Conservation (phyloP, 2,888 invertebrate species). For the Tupiocoris notatus region DNA sequence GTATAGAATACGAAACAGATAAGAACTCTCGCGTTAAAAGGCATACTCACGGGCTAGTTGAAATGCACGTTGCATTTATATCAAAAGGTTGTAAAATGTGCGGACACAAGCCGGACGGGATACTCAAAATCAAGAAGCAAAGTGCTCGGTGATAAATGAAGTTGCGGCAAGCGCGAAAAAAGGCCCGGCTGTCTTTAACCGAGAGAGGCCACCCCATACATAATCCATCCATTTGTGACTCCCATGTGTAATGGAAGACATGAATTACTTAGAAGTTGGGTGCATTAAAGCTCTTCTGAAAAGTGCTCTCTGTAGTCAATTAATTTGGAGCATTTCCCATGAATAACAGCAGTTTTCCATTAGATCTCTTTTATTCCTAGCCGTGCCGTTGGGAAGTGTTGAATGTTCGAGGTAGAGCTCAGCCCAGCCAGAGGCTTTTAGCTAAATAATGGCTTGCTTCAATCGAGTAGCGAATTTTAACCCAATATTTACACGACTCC, state of each 20-base stretch:
- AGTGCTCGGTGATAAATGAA: constrained; percentile 40
- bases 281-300: constrained; percentile 41
- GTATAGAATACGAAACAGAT: not conserved
- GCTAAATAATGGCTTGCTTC: constrained; percentile 37
- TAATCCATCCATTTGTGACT: constrained; percentile 42
- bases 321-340: constrained; percentile 41
- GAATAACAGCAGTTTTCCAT: constrained; percentile 42
- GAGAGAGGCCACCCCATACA: constrained; percentile 25
- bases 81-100: constrained; percentile 2
- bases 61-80: not conserved
- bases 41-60: not conserved
- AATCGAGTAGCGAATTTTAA: constrained; percentile 25
- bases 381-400: not conserved
- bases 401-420: not conserved
- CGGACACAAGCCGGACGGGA: not conserved
- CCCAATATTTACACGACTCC: constrained; percentile 22
- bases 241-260: constrained; percentile 42
- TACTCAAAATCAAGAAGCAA: constrained; percentile 33
- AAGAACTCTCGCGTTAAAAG: not conserved
- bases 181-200: constrained; percentile 30
- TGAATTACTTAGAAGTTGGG: constrained; percentile 39
- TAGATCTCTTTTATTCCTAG: constrained; percentile 42
- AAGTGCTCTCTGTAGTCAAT: constrained; percentile 39
- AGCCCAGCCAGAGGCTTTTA: constrained; percentile 24
- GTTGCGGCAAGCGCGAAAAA: constrained; percentile 18